A percentile compares a stretch with the other conserved stretches of the same genome.
Conservation (phyloP, 2,113 vertebrate species). For the Sardina pilchardus region DNA sequence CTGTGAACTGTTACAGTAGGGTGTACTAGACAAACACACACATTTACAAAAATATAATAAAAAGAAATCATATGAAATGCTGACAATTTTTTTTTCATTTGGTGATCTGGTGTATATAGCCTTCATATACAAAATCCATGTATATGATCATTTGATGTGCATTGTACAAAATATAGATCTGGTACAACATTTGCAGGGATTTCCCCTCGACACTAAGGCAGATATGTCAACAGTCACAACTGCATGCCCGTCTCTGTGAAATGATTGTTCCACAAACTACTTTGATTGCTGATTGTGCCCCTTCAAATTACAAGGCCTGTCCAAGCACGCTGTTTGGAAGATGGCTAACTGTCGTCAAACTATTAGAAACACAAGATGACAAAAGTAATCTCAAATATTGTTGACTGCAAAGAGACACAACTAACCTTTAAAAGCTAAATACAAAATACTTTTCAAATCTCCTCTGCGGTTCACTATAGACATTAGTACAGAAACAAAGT, state of each 20-base stretch:
- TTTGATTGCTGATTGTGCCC: constrained; percentile 3
- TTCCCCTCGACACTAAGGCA: constrained; percentile 3
- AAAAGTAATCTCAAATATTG: background rate
- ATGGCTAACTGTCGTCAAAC: background rate
- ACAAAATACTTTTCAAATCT: background rate
- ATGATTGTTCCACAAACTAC: constrained; percentile 9
- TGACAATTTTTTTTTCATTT: constrained; percentile 11
- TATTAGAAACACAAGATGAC: constrained; percentile 1
- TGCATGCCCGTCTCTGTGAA: background rate
- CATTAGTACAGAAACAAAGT: background rate
- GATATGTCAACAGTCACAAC: constrained; percentile 10
- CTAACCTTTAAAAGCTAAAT: background rate
- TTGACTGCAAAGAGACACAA: background rate
- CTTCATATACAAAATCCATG: constrained; percentile 2
- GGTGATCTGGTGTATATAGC: constrained; percentile 3
- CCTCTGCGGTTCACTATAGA: background rate
- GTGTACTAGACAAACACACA: constrained; percentile 6
- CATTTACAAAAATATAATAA: constrained; percentile 17
- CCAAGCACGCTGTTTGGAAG: background rate
- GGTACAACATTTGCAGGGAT: background rate
- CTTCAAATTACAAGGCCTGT: background rate
- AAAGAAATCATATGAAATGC: constrained; percentile 11
- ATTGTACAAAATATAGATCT: constrained; percentile 16
- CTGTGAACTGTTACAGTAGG: constrained; percentile 7
- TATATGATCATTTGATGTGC: constrained; percentile 6